Evolutionary conservation across 2,797 vertebrate species (phyloP).

Genomic region (Pantherophis vulpinus): DNA sequence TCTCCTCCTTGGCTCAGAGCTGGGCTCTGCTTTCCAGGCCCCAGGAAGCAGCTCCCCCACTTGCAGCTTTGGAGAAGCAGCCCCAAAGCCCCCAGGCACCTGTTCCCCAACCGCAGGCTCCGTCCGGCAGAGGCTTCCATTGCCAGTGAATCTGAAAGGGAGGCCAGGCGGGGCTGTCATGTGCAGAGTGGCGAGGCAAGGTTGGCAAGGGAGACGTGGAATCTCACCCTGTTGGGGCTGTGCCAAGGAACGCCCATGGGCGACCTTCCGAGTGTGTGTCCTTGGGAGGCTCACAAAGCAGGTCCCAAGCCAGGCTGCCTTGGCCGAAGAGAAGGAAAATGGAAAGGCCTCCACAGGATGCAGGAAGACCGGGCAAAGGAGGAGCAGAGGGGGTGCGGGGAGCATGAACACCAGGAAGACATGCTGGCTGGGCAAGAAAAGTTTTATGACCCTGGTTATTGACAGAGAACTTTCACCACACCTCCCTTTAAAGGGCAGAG

Average conservation of each 20-base stretch:
- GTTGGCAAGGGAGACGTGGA: background rate
- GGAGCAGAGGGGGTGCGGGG: background rate
- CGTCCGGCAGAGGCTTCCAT: background rate
- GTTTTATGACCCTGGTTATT: background rate
- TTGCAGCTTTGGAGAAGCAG: no score
- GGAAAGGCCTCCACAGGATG: background rate
- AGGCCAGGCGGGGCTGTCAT: background rate
- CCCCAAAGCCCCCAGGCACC: background rate
- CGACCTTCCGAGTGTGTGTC: background rate
- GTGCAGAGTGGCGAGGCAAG: background rate
- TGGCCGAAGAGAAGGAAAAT: background rate
- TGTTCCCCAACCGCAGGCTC: background rate
- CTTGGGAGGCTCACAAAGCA: background rate
- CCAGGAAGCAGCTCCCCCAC: background rate
- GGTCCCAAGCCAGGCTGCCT: background rate
- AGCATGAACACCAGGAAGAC: background rate
- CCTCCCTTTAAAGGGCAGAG: background rate
- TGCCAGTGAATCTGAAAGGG: background rate
- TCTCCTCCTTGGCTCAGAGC: no score
- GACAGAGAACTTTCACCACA: background rate
- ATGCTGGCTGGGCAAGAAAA: no score
- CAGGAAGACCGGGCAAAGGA: background rate
- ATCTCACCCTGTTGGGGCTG: background rate
- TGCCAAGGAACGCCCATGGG: background rate
- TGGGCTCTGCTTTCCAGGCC: background rate